Evolutionary conservation across 1,140 invertebrate genomes (phyloP).

Genomic region (Triops cancriformis): DNA sequence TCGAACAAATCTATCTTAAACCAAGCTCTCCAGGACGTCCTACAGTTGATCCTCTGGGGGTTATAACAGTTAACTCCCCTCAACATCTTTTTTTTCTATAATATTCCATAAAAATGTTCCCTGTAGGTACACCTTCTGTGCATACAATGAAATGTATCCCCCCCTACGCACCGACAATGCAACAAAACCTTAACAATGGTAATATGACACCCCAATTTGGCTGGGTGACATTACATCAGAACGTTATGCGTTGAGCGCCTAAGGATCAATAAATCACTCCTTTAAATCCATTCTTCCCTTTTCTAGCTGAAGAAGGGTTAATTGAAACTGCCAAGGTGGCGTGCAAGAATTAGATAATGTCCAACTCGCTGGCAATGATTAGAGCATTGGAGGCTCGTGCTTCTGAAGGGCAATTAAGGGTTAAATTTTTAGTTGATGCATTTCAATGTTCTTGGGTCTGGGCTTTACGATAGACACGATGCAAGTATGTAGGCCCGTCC

Average conservation of each 20-base stretch:
- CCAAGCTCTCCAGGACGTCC: constrained; percentile 2
- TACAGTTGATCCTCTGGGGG: neutral
- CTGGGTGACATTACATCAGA: neutral
- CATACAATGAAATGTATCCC: neutral
- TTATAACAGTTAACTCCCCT: neutral
- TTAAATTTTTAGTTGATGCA: neutral
- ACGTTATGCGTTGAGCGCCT: neutral
- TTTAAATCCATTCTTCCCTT: constrained; percentile 4
- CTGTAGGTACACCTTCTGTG: neutral
- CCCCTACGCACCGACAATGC: neutral
- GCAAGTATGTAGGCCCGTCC: neutral
- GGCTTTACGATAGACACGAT: neutral
- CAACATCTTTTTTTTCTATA: neutral
- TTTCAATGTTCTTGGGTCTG: neutral
- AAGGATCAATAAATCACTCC: constrained; percentile 9
- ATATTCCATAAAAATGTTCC: neutral
- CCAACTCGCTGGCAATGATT: neutral
- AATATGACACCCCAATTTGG: neutral
- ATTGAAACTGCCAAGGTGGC: neutral
- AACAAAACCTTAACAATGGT: neutral
- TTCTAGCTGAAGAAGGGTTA: neutral
- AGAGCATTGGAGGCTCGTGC: neutral
- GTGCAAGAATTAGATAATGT: constrained; percentile 11
- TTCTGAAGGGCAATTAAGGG: constrained; percentile 5
- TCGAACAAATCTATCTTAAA: constrained; percentile 2